Percentiles rank a stretch among this genome's conserved stretches.
These are phyloP conservation scores for Pipa parva DNA, from an alignment of 2,113 vertebrate species.

Conservation along the genomic window DNA sequence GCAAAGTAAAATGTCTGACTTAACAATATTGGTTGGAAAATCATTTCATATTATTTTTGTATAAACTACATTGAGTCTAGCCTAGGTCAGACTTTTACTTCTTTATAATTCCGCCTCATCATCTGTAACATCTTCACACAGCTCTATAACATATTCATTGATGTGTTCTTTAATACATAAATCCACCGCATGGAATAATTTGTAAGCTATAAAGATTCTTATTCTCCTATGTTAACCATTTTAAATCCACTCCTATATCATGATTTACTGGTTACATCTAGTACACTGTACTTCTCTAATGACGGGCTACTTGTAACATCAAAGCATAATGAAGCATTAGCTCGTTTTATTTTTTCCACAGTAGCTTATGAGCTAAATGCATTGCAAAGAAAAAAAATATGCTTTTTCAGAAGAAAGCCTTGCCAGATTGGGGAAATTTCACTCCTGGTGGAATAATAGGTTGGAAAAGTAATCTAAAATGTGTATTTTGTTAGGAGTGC, in stretches of 20 bases:
- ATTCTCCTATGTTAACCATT: conserved; percentile 20
- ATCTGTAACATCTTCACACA: too few species aligned
- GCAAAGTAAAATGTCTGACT: too few species aligned
- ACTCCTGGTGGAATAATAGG: conserved; percentile 50
- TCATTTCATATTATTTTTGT: too few species aligned
- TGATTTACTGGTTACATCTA: conserved; percentile 60
- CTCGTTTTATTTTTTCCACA: conserved; percentile 54
- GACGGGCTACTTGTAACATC: conserved; percentile 81
- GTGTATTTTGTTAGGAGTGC: conserved; percentile 52
- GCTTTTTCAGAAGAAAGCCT: conserved; percentile 57
- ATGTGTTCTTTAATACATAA: too few species aligned
- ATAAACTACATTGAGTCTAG: too few species aligned
- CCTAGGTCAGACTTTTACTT: too few species aligned
- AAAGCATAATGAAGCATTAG: conserved; percentile 70
- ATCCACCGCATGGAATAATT: too few species aligned
- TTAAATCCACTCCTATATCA: conserved; percentile 40
- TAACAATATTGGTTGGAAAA: too few species aligned
- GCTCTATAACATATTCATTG: too few species aligned
- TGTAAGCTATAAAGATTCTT: too few species aligned
- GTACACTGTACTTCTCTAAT: conserved; percentile 58
- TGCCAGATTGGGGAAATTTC: conserved; percentile 49
- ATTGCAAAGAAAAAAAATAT: conserved; percentile 67
- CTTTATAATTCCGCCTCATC: too few species aligned
- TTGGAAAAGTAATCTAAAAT: conserved; percentile 52
- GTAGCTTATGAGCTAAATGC: conserved; percentile 64